Evolutionary conservation across 2,113 vertebrate species (phyloP), one percentile per base, ranked within the genome.

Genomic region (Ploceus nigricollis): DNA sequence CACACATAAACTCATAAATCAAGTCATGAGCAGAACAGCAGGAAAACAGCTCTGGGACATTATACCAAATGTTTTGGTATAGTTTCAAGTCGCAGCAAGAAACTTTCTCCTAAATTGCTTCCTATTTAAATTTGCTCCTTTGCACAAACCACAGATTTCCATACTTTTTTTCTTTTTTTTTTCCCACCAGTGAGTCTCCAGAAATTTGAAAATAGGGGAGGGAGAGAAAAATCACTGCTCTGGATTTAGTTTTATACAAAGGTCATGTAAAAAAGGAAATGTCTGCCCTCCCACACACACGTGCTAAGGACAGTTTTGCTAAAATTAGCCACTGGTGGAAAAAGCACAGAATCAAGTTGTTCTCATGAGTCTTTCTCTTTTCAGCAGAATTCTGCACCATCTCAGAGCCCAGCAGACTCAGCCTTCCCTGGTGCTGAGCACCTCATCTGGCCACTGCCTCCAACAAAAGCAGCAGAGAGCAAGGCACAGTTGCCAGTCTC

Each of bases 31-130:
- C 28, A 66, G 42, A 92, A 83, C 4, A n/a, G 60, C 44, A 94
- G 80, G 28, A 89, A 92, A 94, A 90, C 56, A 83, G 28, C 37
- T 89, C 64, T 78, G 64, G 64, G 51, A 78, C 28, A 53, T 64
- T 50, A 86, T 40, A 56, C 31, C 7, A 77, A 44, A 90, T 37
- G 16, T 83, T 92, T 84, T 72, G 30, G 22, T 83, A 40, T 7
- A 66, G 68, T 47, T 93, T 88, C 90, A 90, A 58, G 68, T 93
- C 92, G 71, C 79, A 95, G 33, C 72, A 89, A 82, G 91, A 94
- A 92, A 86, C 45, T 42, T 92, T 77, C 42, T 64, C 19, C 56
- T 93, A 94, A 90, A 75, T 64, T 82, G 21, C 22, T 77, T 93
- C 75, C 30, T 23, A 70, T 65, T 85, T 91, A 80, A 91, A 70